Base-by-base conservation (phyloP, 1,140 invertebrate genomes). In the Scaptomyza hsui region DNA sequence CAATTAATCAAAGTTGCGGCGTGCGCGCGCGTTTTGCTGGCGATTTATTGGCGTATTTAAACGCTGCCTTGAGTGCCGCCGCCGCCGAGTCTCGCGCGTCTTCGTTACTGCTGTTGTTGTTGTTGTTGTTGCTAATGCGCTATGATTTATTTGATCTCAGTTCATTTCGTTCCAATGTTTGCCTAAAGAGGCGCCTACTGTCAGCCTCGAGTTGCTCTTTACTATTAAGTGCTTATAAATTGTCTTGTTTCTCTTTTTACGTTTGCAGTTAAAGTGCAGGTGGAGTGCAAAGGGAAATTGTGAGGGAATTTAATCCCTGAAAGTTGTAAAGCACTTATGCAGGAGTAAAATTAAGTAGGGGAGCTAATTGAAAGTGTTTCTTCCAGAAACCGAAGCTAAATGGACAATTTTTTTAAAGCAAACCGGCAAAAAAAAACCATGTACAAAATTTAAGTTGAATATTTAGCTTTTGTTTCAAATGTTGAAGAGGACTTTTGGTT, bases 1-100 rank as follows among this genome's bases (percentile, higher is more conserved):
- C 69, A 74, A 85, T 86, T 85, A 85, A 86, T 86, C 73, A 85
- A 81, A 80, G 73, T 47, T 29, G 21, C 45, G 6, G 24, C 15
- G 24, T 7, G 48, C 67, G 76, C 77, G 72, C 60, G 80, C 80
- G 79, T 52, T 67, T 82, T 69, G 37, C 62, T 55, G n/a, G 67
- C 72, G 59, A 69, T 78, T 78, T 67, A 44, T 19, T 45, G 16
- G 73, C 71, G 74, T 62, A 16, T 68, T 53, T 52, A 53, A 64
- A 10, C 61, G 60, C 51, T 35, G 49, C 59, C 70, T 68, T 72
- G 69, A 37, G 35, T 41, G 29, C 26, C 26, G 26, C 32, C 49
- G 70, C 70, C 76, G 64, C 72, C 26, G 24, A 78, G 81, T 80
- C 81, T 85, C 69, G 81, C 61, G 42, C 32, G 45, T 65, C 32